Conservation (phyloP, 1,140 invertebrate species). For the Bombus sylvicola region DNA sequence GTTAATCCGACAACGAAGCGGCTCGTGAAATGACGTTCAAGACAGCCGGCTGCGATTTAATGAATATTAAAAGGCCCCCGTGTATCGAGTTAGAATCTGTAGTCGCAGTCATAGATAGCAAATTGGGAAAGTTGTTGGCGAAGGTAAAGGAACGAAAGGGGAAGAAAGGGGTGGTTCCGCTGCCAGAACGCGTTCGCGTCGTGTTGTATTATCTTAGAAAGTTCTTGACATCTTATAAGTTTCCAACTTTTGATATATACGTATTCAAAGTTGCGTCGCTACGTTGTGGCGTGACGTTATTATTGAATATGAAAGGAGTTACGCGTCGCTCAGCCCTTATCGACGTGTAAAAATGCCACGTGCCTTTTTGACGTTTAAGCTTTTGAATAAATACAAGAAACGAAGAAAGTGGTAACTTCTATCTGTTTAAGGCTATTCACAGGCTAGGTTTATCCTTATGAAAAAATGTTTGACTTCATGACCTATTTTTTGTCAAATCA, state of each 20-base stretch:
- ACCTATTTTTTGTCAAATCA: no score
- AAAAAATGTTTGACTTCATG: no score
- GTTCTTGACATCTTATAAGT: conserved; percentile 76
- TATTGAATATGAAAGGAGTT: conserved; percentile 65
- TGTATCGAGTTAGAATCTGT: conserved; percentile 70
- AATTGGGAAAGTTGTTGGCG: conserved; percentile 74
- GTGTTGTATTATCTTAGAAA: conserved; percentile 76
- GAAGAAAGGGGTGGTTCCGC: conserved; percentile 8
- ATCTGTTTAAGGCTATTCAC: not conserved
- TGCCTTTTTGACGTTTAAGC: not conserved
- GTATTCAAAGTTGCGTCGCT: conserved; percentile 70
- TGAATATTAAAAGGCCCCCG: conserved; percentile 71
- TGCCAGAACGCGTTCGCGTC: conserved; percentile 66
- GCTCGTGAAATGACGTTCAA: conserved; percentile 43
- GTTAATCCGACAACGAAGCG: conserved; percentile 31
- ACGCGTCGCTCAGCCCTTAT: conserved; percentile 45
- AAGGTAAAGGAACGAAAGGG: not conserved
- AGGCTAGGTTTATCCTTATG: no score
- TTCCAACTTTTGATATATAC: conserved; percentile 73
- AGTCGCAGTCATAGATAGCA: conserved; percentile 71
- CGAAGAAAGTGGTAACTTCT: not conserved
- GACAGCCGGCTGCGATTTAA: conserved; percentile 58
- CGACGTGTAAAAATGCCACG: conserved; percentile 31
- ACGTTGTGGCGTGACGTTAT: conserved; percentile 57
- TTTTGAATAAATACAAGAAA: not conserved